A percentile compares a stretch with the other conserved stretches of the same genome.
Conservation (phyloP, 2,113 vertebrate species). For the Corydoras maculifer region DNA sequence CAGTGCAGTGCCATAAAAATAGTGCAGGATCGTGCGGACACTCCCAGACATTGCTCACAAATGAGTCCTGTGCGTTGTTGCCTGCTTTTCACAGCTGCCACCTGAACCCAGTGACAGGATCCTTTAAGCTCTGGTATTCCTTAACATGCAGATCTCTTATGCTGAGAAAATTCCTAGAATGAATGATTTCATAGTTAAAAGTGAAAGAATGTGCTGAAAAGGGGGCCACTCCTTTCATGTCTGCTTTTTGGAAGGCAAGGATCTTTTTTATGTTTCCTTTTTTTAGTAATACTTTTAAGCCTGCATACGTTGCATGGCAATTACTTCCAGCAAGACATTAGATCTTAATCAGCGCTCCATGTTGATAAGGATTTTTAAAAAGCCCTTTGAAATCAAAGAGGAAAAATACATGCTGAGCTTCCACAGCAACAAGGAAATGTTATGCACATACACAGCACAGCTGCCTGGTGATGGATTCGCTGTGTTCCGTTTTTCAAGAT, state of each 20-base stretch:
- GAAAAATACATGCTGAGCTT: slow-evolving; percentile 12
- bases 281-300: neutral
- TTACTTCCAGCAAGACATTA: slow-evolving; percentile 18
- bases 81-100: slow-evolving; percentile 30
- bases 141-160: slow-evolving; percentile 7
- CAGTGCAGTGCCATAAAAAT: slow-evolving; percentile 60
- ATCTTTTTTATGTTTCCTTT: neutral
- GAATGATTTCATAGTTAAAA: no score
- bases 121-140: slow-evolving; percentile 22
- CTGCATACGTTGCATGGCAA: slow-evolving; percentile 13
- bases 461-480: slow-evolving; percentile 15
- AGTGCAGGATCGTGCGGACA: slow-evolving; percentile 42
- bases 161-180: no score
- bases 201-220: neutral
- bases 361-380: slow-evolving; percentile 29
- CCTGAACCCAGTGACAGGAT: slow-evolving; percentile 22
- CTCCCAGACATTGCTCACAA: slow-evolving; percentile 52
- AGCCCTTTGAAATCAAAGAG: slow-evolving; percentile 27
- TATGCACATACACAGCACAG: neutral
- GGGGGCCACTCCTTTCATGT: neutral
- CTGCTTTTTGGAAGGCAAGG: neutral
- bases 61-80: slow-evolving; percentile 15
- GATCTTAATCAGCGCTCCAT: slow-evolving; percentile 35
- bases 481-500: slow-evolving; percentile 11
- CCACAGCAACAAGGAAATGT: slow-evolving; percentile 10